These are phyloP conservation scores for Pangasius krempfi DNA, from an alignment of 2,797 vertebrate species.

Conservation along the genomic window DNA sequence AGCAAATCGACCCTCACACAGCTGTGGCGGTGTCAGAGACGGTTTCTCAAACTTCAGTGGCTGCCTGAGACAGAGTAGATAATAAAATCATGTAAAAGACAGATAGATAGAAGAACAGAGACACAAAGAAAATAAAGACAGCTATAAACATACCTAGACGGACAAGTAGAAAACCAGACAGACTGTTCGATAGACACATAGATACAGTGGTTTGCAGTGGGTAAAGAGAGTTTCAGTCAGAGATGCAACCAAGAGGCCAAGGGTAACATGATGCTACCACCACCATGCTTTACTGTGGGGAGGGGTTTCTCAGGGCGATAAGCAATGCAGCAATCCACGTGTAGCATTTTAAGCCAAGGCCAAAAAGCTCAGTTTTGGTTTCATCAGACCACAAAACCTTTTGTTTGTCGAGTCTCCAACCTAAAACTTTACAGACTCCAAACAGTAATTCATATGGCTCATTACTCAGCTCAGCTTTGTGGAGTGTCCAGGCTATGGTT, in stretches of 20 bases:
- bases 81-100: constrained; percentile 19
- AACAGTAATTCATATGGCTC: neutral
- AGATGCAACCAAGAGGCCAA: neutral
- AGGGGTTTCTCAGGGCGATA: neutral
- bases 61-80: constrained; percentile 66
- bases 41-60: constrained; percentile 80
- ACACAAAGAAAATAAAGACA: neutral
- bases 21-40: constrained; percentile 68
- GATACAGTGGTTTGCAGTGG: neutral
- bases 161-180: neutral
- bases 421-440: neutral
- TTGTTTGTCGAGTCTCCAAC: neutral
- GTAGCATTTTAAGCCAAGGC: neutral
- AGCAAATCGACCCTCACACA: constrained; percentile 81
- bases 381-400: neutral
- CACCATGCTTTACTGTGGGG: neutral
- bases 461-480: neutral
- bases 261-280: neutral
- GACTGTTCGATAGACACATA: neutral
- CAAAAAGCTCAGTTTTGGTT: constrained; percentile 13
- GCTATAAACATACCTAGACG: neutral
- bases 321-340: neutral
- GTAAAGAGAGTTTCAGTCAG: neutral
- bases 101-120: neutral
- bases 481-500: neutral